Evolutionary conservation across 2,113 vertebrate species (phyloP), one percentile per base, ranked within the genome.

Genomic region (Corydoras sp.): DNA sequence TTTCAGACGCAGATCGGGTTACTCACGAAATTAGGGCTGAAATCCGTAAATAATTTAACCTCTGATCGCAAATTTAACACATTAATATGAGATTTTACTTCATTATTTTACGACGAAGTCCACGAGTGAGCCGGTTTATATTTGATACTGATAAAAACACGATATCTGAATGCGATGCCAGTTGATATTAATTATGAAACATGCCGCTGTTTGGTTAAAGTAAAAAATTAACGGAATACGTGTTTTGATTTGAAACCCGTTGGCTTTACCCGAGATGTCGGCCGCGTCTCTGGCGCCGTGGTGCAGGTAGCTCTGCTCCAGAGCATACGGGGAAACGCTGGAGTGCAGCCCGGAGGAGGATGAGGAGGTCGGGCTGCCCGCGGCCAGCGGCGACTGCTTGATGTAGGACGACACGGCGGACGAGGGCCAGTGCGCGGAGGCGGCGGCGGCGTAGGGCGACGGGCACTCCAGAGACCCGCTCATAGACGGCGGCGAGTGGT

Each of bases 271-370:
- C 95, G 95, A 83, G 75, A 95, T 90, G 65, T 98, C 94, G 11
- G 83, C 56, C 2, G 85, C 77, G 56, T 98, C 95, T 68, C 93
- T 89, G 75, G 89, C 85, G 54, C 88, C 93, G 48, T 96, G 96
- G 76, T 96, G 95, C 84, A 95, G 88, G 78, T 95, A 95, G 75
- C 87, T 89, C 78, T 95, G 96, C 81, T 98, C 96, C 89, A 97
- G 82, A 8, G 94, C 91, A 77, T 94, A 98, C 29, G 94, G 84
- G 0, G 93, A 82, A 88, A 94, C 85, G 68, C 91, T 88, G 64
- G 92, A 82, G 82, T 95, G 94, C 79, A 93, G 81, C 60, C 89
- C 88, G 0, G 92, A 85, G 8, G 93, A 83, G 9, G 91, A 82
- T 0, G 92, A 85, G 6, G 93, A 83, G 10, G 91, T 83, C 13